A percentile compares a stretch with the other conserved stretches of the same genome.
phyloP scores from a whole-genome alignment of 2,888 invertebrate species.

The Pachliopta kotzebuea region DNA sequence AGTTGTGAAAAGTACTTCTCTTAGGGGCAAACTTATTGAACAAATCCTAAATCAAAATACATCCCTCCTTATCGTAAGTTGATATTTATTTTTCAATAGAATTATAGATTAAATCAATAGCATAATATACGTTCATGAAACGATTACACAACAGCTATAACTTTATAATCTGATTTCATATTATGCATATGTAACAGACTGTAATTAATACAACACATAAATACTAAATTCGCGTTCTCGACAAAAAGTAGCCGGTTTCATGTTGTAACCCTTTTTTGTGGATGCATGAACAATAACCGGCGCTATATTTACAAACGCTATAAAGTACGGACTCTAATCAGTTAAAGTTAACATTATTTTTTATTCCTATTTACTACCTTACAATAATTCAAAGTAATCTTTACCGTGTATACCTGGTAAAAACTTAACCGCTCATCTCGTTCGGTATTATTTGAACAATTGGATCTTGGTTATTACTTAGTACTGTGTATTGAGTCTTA shows the following conservation, averaged over 20 bases:
- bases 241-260: slow-evolving; percentile 4
- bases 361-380: neutral
- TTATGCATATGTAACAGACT: slow-evolving; percentile 24
- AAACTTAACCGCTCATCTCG: slow-evolving; percentile 19
- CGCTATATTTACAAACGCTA: slow-evolving; percentile 16
- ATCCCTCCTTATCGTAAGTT: too few species aligned
- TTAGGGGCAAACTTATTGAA: too few species aligned
- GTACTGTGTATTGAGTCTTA: slow-evolving; percentile 62
- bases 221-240: slow-evolving; percentile 1
- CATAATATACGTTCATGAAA: slow-evolving; percentile 9
- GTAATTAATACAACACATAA: slow-evolving; percentile 12
- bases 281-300: slow-evolving; percentile 4
- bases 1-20: too few species aligned
- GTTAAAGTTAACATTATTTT: neutral
- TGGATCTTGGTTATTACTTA: slow-evolving; percentile 50
- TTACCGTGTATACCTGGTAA: neutral
- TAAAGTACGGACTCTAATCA: neutral
- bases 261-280: slow-evolving; percentile 7
- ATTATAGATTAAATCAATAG: slow-evolving; percentile 3
- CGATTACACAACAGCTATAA: slow-evolving; percentile 14
- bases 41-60: too few species aligned
- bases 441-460: slow-evolving; percentile 51
- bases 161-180: slow-evolving; percentile 20
- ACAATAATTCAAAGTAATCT: neutral
- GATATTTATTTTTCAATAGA: neutral